Percentiles rank a stretch among this genome's conserved stretches.
Conservation (phyloP, 2,888 invertebrate species). For the Coleophora flavipennella region DNA sequence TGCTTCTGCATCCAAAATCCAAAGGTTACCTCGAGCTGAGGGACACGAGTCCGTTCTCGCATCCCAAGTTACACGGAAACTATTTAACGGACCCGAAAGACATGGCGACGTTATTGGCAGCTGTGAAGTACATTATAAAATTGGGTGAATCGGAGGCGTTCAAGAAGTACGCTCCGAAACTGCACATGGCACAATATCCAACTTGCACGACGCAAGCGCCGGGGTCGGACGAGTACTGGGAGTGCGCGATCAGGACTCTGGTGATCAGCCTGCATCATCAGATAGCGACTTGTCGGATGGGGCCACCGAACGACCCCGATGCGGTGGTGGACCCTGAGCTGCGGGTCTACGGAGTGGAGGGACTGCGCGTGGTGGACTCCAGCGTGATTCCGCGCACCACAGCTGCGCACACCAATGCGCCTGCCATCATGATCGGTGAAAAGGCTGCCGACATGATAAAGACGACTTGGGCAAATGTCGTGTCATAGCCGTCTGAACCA, state of each 20-base stretch:
- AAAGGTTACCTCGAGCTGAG: slow-evolving; percentile 79
- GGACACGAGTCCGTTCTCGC: slow-evolving; percentile 81
- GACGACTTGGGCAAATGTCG: slow-evolving; percentile 61
- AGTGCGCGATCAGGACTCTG: slow-evolving; percentile 75
- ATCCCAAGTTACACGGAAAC: slow-evolving; percentile 84
- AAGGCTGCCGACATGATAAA: slow-evolving; percentile 80
- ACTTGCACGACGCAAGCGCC: slow-evolving; percentile 62
- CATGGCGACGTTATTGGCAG: slow-evolving; percentile 70
- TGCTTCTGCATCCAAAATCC: slow-evolving; percentile 83
- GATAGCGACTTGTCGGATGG: slow-evolving; percentile 81
- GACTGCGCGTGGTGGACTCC: slow-evolving; percentile 78
- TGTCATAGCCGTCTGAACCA: slow-evolving; percentile 15
- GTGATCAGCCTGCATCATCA: slow-evolving; percentile 74
- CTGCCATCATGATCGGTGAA: slow-evolving; percentile 81
- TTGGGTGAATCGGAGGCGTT: slow-evolving; percentile 74
- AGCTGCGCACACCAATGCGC: slow-evolving; percentile 76
- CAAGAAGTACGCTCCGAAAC: slow-evolving; percentile 64
- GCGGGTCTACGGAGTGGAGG: slow-evolving; percentile 75
- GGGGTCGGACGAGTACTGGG: slow-evolving; percentile 79
- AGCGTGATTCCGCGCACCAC: slow-evolving; percentile 78
- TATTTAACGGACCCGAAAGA: slow-evolving; percentile 81
- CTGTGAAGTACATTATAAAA: slow-evolving; percentile 73
- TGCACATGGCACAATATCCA: slow-evolving; percentile 67
- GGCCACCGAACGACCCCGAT: slow-evolving; percentile 71
- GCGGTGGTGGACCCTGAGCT: slow-evolving; percentile 78